These are phyloP conservation scores for Dryas iulia DNA, from an alignment of 1,140 invertebrate genomes.

Conservation along the genomic window DNA sequence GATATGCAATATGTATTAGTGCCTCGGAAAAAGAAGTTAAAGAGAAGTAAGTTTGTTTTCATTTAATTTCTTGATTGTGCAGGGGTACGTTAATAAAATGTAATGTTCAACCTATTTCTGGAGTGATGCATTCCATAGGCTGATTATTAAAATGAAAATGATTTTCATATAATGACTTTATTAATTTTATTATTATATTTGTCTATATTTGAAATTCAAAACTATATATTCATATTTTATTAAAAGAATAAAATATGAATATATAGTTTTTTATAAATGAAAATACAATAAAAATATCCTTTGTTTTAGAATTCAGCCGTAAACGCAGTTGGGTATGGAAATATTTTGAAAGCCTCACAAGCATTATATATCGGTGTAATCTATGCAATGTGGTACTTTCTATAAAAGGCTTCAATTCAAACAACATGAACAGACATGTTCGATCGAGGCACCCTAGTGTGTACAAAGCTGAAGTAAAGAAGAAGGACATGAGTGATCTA, in stretches of 20 bases:
- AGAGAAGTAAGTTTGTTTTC: constrained; percentile 27
- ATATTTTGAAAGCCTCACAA: constrained; percentile 63
- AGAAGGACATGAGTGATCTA: constrained; percentile 30
- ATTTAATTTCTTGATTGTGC: too few relatives aligned
- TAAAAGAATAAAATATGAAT: too few relatives aligned
- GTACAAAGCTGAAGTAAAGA: constrained; percentile 46
- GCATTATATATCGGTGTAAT: constrained; percentile 62
- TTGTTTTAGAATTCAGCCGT: constrained; percentile 34
- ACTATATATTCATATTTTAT: too few relatives aligned
- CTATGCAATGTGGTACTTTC: constrained; percentile 64
- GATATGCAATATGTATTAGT: constrained; percentile 48
- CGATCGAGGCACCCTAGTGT: constrained; percentile 53
- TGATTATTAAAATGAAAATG: too few relatives aligned
- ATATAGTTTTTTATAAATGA: too few relatives aligned
- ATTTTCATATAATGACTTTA: too few relatives aligned
- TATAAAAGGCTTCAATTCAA: constrained; percentile 70
- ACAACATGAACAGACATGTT: constrained; percentile 73
- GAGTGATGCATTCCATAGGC: too few relatives aligned
- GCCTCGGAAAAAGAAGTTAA: constrained; percentile 39
- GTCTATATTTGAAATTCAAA: too few relatives aligned
- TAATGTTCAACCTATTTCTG: too few relatives aligned
- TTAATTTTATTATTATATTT: too few relatives aligned
- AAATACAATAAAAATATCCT: too few relatives aligned
- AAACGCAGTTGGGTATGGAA: constrained; percentile 74
- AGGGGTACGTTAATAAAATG: too few relatives aligned